Base-by-base conservation (phyloP, 2,888 invertebrate genomes). In the Drosophila tripunctata region DNA sequence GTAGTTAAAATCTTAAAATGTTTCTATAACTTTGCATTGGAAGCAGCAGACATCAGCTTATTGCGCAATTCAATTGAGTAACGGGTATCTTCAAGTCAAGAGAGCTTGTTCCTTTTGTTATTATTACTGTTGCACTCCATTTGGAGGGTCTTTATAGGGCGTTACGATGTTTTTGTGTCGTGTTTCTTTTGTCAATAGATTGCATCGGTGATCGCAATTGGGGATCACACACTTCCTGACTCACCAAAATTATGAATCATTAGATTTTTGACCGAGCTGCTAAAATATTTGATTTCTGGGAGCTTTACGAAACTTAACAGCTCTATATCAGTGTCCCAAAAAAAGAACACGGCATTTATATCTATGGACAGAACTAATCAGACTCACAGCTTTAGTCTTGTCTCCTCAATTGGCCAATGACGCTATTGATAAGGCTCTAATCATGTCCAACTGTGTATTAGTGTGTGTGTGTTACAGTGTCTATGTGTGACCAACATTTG, bases 251-350 rank as follows among this genome's bases (percentile, higher is more conserved):
- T 24, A 24, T 74, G 75, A 75, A 8, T 75, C 73, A 56, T 47
- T 21, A 5, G 21, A 19, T 21, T n/a, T 27, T 10, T 27, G 10
- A 3, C 27, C 27, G 27, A 27, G 27, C 27, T 27, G 10, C n/a
- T n/a, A n/a, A n/a, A n/a, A n/a, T n/a, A n/a, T 27, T 10, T 15
- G 14, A n/a, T 10, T 24, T 44, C 27, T 44, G 15, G 2, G 52
- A 22, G 40, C 52, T 65, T 47, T 43, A 52, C 58, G 51, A 27
- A 10, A 40, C 33, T 43, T 41, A 21, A 6, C n/a, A 6, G 10
- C 15, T 14, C 14, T 72, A 76, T 72, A 76, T 75, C 68, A 72
- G 54, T 75, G 64, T n/a, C n/a, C 56, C 75, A 67, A 75, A 75
- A 67, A 27, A 19, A n/a, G 3, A 1, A 8, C 27, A 27, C 27